phyloP scores from a whole-genome alignment of 2,797 vertebrate species.

The Cuniculus paca region DNA sequence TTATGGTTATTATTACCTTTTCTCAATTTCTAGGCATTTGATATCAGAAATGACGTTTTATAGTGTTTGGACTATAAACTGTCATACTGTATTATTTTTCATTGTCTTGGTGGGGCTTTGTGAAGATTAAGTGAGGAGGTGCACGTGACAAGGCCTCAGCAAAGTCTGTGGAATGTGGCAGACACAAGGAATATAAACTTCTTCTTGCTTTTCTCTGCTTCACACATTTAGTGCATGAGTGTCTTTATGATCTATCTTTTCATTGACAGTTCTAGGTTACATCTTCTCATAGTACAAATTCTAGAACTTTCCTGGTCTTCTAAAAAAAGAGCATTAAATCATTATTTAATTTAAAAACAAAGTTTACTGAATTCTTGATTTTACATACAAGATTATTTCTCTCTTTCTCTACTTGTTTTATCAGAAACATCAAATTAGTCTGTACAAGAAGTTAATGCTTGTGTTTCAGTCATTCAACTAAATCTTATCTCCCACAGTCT shows the following conservation, averaged over 20 bases:
- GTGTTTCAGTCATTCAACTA: not conserved
- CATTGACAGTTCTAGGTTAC: conserved; percentile 12
- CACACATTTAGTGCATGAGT: not conserved
- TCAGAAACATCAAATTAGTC: not conserved
- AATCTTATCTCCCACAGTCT: not conserved
- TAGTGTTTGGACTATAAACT: not conserved
- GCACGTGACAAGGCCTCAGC: not conserved
- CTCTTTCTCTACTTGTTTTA: not conserved
- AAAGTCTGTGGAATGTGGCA: not conserved
- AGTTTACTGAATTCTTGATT: conserved; percentile 33
- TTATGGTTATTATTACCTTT: not conserved
- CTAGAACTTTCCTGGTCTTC: not conserved
- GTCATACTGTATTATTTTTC: not conserved
- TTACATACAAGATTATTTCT: conserved; percentile 14
- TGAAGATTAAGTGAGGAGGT: not conserved
- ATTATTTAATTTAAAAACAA: conserved; percentile 53
- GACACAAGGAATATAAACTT: not conserved
- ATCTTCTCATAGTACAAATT: not conserved
- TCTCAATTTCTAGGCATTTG: not conserved
- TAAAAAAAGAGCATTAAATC: not conserved
- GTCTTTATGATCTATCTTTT: not conserved
- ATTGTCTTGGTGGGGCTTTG: not conserved
- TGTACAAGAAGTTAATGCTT: not conserved
- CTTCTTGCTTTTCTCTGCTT: too few relatives aligned
- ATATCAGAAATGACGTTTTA: not conserved